These are phyloP conservation scores for Thymelicus acteon DNA, from an alignment of 2,888 invertebrate species.

Conservation along the genomic window DNA sequence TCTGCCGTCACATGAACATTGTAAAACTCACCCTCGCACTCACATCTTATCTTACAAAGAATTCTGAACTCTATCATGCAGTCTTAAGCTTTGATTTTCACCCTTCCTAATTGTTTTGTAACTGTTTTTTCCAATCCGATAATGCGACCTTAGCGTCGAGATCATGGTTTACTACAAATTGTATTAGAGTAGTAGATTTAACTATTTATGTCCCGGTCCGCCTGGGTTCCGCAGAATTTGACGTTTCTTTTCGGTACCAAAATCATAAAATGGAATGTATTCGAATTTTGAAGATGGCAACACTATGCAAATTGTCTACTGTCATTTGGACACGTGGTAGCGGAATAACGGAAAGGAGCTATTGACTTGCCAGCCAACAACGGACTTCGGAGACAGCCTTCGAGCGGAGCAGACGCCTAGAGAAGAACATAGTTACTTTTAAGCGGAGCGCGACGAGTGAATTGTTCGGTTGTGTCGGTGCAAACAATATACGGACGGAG, in stretches of 20 bases:
- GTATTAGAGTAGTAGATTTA: constrained; percentile 83
- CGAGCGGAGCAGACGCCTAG: too few species aligned
- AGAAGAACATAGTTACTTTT: too few species aligned
- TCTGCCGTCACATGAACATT: constrained; percentile 82
- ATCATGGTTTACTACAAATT: constrained; percentile 85
- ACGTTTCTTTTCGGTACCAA: background rate
- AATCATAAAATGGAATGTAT: too few species aligned
- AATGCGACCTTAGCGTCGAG: constrained; percentile 83
- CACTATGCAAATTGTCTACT: too few species aligned
- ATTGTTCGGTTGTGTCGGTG: too few species aligned
- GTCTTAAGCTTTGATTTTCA: constrained; percentile 61
- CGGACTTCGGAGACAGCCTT: too few species aligned
- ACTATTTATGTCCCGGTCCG: constrained; percentile 74
- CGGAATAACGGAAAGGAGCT: too few species aligned
- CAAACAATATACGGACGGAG: too few species aligned
- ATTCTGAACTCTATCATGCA: constrained; percentile 59
- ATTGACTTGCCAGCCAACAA: too few species aligned
- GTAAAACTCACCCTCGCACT: constrained; percentile 78
- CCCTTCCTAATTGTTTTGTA: constrained; percentile 59
- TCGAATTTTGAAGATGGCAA: too few species aligned
- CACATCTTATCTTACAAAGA: constrained; percentile 57
- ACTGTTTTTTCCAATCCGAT: constrained; percentile 84
- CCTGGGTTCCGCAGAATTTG: constrained; percentile 29
- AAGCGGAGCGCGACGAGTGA: too few species aligned
- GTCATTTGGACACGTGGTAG: too few species aligned